These are phyloP conservation scores for Ganaspis brasiliensis DNA, from an alignment of 2,888 invertebrate genomes.

Conservation along the genomic window DNA sequence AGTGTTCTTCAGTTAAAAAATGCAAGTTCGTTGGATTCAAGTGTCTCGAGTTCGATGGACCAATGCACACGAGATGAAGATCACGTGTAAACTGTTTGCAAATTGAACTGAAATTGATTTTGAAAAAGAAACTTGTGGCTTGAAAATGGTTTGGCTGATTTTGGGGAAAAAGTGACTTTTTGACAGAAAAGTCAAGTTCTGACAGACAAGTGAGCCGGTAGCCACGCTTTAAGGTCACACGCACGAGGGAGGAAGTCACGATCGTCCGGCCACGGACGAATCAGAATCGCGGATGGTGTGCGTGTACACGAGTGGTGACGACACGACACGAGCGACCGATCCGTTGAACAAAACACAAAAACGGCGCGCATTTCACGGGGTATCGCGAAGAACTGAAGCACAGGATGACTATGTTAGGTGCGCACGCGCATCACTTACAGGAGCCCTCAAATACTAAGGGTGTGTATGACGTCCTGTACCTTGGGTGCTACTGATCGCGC, in stretches of 20 bases:
- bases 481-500: slow-evolving; percentile 43
- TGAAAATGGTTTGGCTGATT: no score
- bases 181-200: slow-evolving; percentile 4
- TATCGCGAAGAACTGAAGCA: slow-evolving; percentile 71
- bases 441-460: slow-evolving; percentile 10
- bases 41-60: background rate
- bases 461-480: slow-evolving; percentile 28
- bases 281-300: slow-evolving; percentile 35
- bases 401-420: slow-evolving; percentile 55
- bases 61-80: no score
- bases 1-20: background rate
- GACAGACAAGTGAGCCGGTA: background rate
- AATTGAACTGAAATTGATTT: no score
- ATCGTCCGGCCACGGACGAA: slow-evolving; percentile 41
- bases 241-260: slow-evolving; percentile 34
- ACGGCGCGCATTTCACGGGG: slow-evolving; percentile 69
- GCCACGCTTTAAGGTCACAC: background rate
- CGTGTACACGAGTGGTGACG: slow-evolving; percentile 36
- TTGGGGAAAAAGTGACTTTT: background rate
- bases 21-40: background rate
- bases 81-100: no score
- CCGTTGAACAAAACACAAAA: slow-evolving; percentile 22
- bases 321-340: slow-evolving; percentile 41
- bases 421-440: slow-evolving; percentile 59
- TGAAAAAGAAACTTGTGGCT: no score